Conservation (phyloP, 1,140 invertebrate species). For the Maniola jurtina region DNA sequence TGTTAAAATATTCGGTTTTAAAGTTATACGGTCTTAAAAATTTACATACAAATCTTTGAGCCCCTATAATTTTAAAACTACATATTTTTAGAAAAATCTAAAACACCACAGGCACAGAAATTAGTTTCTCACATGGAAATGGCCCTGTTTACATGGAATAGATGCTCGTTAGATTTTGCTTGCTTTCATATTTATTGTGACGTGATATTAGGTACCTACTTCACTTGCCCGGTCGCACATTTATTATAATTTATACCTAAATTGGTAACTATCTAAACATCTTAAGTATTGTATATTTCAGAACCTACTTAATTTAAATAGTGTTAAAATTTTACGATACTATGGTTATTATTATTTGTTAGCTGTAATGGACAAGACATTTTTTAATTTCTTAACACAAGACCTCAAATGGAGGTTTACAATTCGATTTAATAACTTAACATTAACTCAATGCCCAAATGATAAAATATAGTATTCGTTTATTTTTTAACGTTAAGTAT, state of each 20-base stretch:
- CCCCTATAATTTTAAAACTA: no score
- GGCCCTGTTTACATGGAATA: no score
- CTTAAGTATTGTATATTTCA: constrained; percentile 19
- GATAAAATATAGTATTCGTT: no score
- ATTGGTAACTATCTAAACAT: constrained; percentile 34
- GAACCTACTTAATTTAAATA: constrained; percentile 24
- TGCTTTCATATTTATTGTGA: background rate
- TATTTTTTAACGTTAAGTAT: background rate
- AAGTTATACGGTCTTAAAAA: no score
- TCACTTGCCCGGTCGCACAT: background rate
- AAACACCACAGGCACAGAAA: no score
- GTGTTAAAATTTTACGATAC: constrained; percentile 2
- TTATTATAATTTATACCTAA: constrained; percentile 24
- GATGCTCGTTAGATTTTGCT: background rate
- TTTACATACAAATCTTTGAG: no score
- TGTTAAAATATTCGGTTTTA: no score
- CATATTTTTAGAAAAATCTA: no score
- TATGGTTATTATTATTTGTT: constrained; percentile 24
- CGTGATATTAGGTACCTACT: background rate
- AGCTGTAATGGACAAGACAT: constrained; percentile 25
- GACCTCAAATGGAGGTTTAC: no score
- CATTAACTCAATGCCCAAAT: no score
- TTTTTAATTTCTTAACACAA: constrained; percentile 2
- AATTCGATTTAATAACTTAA: no score
- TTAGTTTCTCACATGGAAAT: no score